These are phyloP conservation scores for Lacerta agilis DNA, from an alignment of 2,797 vertebrate genomes.

Conservation along the genomic window DNA sequence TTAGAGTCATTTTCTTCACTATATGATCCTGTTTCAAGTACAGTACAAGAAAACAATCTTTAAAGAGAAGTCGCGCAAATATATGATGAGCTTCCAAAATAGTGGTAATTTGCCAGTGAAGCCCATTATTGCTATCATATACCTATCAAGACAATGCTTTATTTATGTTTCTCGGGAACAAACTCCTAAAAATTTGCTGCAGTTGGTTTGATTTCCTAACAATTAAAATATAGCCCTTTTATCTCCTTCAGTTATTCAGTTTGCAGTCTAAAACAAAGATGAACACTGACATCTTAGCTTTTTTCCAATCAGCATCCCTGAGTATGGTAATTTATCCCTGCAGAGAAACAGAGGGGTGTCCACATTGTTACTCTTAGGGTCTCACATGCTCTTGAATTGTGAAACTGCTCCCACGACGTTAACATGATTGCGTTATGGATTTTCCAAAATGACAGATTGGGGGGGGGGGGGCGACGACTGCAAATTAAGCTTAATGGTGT, in stretches of 20 bases:
- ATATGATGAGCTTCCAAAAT: conserved; percentile 75
- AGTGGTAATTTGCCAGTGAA: conserved; percentile 62
- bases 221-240: conserved; percentile 49
- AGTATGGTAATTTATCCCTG: conserved; percentile 65
- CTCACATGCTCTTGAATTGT: conserved; percentile 63
- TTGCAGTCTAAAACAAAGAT: conserved; percentile 41
- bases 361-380: conserved; percentile 62
- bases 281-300: conserved; percentile 53
- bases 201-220: conserved; percentile 46
- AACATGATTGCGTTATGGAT: conserved; percentile 55
- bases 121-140: conserved; percentile 51
- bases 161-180: conserved; percentile 36
- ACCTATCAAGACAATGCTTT: conserved; percentile 51
- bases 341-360: conserved; percentile 65
- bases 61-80: conserved; percentile 71
- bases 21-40: conserved; percentile 67
- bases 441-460: conserved; percentile 48
- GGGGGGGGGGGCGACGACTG: conserved; percentile 15
- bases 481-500: conserved; percentile 46
- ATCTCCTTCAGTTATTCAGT: conserved; percentile 47
- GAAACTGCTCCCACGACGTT: conserved; percentile 51
- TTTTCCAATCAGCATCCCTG: conserved; percentile 57
- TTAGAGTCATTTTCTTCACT: conserved; percentile 42
- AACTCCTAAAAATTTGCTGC: conserved; percentile 35
- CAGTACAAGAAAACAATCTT: conserved; percentile 69